phyloP scores from a whole-genome alignment of 2,113 vertebrate genomes.

The Prionailurus viverrinus region DNA sequence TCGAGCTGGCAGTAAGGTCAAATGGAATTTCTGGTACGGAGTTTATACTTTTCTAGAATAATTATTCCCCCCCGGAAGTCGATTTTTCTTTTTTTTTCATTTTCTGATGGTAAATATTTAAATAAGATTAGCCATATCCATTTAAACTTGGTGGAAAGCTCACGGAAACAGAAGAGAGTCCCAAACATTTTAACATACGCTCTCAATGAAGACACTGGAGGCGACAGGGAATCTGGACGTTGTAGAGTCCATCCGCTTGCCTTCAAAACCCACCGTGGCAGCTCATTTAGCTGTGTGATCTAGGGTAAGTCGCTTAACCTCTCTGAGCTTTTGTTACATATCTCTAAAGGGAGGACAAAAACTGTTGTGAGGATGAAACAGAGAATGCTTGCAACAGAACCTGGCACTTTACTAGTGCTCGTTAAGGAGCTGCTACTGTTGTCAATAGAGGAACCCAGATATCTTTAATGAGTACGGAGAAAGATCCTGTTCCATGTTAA shows the following conservation, averaged over 20 bases:
- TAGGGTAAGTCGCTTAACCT: not conserved
- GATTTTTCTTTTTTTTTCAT: not conserved
- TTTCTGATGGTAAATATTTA: not conserved
- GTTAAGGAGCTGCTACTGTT: not conserved
- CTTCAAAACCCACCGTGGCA: not conserved
- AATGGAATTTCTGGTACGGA: not conserved
- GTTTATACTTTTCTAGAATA: not conserved
- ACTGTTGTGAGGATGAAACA: not conserved
- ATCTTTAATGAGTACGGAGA: not conserved
- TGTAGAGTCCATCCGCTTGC: not conserved
- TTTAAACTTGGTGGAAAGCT: slow-evolving; percentile 14
- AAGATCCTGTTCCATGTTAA: not conserved
- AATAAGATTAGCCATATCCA: not conserved
- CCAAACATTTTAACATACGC: not conserved
- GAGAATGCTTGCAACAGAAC: not conserved
- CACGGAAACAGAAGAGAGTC: not conserved
- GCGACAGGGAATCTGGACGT: rapidly evolving
- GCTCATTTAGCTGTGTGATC: not conserved
- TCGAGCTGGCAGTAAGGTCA: not conserved
- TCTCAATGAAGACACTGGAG: not conserved
- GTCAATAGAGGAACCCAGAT: not conserved
- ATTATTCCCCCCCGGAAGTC: not conserved
- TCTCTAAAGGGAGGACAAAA: not conserved
- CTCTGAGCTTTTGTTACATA: not conserved
- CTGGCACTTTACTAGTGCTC: not conserved